These are phyloP conservation scores for Lucilia sericata DNA, from an alignment of 1,140 invertebrate species.

Conservation along the genomic window DNA sequence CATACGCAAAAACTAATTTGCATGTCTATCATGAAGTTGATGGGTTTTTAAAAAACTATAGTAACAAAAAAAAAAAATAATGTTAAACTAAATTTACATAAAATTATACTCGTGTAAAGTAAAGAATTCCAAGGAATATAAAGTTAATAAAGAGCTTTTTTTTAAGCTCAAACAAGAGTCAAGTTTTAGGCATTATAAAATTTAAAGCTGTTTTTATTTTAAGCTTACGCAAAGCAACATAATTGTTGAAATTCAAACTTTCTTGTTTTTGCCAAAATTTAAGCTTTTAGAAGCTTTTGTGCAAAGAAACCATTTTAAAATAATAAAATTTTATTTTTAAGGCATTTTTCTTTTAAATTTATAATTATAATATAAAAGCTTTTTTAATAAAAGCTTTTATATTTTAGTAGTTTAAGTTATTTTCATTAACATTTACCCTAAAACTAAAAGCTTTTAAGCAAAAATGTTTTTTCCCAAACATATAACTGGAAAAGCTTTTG, in stretches of 20 bases:
- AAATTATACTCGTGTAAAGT: not conserved
- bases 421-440: too few relatives aligned
- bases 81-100: not conserved
- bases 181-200: too few relatives aligned
- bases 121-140: too few relatives aligned
- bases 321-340: not conserved
- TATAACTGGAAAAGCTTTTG: not conserved
- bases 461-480: not conserved
- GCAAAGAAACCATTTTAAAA: too few relatives aligned
- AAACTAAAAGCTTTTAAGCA: too few relatives aligned
- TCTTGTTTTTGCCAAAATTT: not conserved
- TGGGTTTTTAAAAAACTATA: conserved; percentile 4
- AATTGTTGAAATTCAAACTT: not conserved
- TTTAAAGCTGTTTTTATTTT: too few relatives aligned
- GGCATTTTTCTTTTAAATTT: not conserved
- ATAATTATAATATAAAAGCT: not conserved
- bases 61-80: not conserved
- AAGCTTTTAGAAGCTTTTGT: not conserved
- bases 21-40: conserved; percentile 37
- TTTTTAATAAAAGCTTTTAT: too few relatives aligned
- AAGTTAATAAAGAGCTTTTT: too few relatives aligned
- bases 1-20: conserved; percentile 34
- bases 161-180: too few relatives aligned
- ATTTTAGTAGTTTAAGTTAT: too few relatives aligned
- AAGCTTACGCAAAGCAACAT: too few relatives aligned